phyloP scores from a whole-genome alignment of 2,888 invertebrate species.

The Leucoma salicis region DNA sequence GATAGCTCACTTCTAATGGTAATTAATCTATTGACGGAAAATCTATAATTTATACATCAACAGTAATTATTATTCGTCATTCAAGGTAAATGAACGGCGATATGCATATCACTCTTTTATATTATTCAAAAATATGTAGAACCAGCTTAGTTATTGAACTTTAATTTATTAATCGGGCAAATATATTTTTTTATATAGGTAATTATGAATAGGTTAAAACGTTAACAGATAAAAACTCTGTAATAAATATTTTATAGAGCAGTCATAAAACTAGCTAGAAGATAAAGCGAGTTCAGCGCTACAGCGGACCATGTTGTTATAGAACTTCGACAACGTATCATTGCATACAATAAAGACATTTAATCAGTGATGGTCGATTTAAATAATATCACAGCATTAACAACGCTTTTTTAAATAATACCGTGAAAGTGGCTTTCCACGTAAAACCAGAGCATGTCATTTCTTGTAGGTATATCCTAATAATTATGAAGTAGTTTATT shows the following conservation, averaged over 20 bases:
- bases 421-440: slow-evolving; percentile 6
- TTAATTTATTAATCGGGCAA: slow-evolving; percentile 60
- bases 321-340: slow-evolving; percentile 71
- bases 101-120: slow-evolving; percentile 69
- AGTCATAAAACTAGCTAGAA: slow-evolving; percentile 61
- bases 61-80: slow-evolving; percentile 70
- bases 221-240: slow-evolving; percentile 66
- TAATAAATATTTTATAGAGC: slow-evolving; percentile 73
- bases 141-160: slow-evolving; percentile 61
- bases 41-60: slow-evolving; percentile 61
- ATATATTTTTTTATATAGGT: slow-evolving; percentile 72
- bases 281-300: slow-evolving; percentile 45
- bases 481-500: too few relatives aligned
- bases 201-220: slow-evolving; percentile 69
- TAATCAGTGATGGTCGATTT: slow-evolving; percentile 26
- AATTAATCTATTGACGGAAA: slow-evolving; percentile 70
- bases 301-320: slow-evolving; percentile 44
- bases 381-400: slow-evolving; percentile 16
- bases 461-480: not conserved
- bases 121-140: slow-evolving; percentile 54
- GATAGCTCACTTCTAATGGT: slow-evolving; percentile 50
- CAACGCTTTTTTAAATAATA: slow-evolving; percentile 9
- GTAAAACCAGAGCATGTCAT: slow-evolving; percentile 7
- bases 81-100: slow-evolving; percentile 72
- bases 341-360: slow-evolving; percentile 49